Conservation (phyloP, 2,113 vertebrate genomes). For the Corapipo altera region DNA sequence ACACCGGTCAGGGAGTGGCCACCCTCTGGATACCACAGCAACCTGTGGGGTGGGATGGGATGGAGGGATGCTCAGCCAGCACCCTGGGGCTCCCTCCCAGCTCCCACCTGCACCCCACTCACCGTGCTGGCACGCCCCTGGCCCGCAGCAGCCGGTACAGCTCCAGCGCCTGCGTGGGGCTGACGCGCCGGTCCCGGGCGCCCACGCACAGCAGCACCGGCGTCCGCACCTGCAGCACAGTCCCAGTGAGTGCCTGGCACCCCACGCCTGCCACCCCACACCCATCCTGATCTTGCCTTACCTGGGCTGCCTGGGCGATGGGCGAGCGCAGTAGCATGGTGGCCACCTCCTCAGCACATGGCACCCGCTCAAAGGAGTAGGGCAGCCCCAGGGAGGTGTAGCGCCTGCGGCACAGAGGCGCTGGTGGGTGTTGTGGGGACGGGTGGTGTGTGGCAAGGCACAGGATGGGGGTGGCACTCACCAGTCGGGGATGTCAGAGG, state of each 20-base stretch:
- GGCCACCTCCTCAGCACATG: constrained; percentile 70
- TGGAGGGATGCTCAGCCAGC: neutral
- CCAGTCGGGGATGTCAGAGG: constrained; percentile 86
- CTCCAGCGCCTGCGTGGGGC: constrained; percentile 82
- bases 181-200: constrained; percentile 78
- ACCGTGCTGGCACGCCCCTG: constrained; percentile 74
- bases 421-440: neutral
- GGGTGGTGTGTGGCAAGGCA: rapidly evolving
- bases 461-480: constrained; percentile 19
- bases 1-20: constrained; percentile 77
- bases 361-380: constrained; percentile 78
- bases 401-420: constrained; percentile 54
- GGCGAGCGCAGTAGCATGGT: constrained; percentile 80
- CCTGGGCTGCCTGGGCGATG: constrained; percentile 74
- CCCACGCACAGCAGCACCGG: constrained; percentile 81
- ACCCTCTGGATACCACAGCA: constrained; percentile 81
- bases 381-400: constrained; percentile 77
- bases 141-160: constrained; percentile 81
- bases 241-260: rapidly evolving
- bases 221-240: constrained; percentile 69
- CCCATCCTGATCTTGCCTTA: neutral
- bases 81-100: neutral
- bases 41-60: constrained; percentile 20
- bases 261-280: rapidly evolving
- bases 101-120: neutral